phyloP scores from a whole-genome alignment of 2,113 vertebrate genomes.

The Pelodiscus sinensis region DNA sequence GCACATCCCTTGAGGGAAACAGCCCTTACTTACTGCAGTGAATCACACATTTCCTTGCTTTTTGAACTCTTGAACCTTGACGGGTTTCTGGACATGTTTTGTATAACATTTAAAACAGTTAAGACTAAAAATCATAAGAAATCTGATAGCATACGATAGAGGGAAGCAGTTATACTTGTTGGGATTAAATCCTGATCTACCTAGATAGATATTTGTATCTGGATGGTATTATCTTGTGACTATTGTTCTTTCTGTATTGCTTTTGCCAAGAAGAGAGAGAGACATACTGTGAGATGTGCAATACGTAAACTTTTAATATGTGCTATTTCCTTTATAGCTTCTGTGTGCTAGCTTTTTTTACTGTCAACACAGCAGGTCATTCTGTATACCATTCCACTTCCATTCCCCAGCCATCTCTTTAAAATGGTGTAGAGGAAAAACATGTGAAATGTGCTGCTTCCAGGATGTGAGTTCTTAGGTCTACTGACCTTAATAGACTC shows the following conservation, averaged over 20 bases:
- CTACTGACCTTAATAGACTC: background rate
- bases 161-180: background rate
- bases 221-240: background rate
- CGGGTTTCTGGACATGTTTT: background rate
- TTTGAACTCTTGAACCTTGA: background rate
- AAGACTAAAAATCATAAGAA: background rate
- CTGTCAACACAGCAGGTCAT: background rate
- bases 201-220: background rate
- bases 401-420: background rate
- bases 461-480: background rate
- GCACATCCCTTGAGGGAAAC: background rate
- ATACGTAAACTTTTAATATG: background rate
- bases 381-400: background rate
- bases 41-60: slow-evolving; percentile 10
- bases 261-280: background rate
- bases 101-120: background rate
- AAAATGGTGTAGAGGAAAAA: background rate
- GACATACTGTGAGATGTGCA: background rate
- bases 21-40: background rate
- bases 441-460: background rate
- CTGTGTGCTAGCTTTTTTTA: background rate
- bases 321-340: slow-evolving; percentile 9
- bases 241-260: background rate
- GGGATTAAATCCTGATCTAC: background rate
- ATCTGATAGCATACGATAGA: background rate